These are phyloP conservation scores for Volucella zonaria DNA, from an alignment of 2,888 invertebrate genomes.

Conservation along the genomic window DNA sequence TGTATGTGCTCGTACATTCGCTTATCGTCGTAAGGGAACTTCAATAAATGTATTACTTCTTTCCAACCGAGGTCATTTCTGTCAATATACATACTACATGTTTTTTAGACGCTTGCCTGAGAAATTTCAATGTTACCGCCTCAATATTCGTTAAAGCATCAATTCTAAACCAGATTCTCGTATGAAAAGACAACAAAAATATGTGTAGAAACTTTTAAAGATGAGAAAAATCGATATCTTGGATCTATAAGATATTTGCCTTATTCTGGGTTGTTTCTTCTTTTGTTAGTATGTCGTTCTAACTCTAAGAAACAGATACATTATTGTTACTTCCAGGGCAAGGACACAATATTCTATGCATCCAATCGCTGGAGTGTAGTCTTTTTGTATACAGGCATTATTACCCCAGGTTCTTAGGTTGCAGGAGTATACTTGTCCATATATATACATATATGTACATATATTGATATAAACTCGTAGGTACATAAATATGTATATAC, in stretches of 20 bases:
- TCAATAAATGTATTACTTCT: too few species aligned
- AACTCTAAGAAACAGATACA: not conserved
- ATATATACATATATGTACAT: too few species aligned
- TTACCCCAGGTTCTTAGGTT: conserved; percentile 5
- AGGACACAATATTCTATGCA: conserved; percentile 22
- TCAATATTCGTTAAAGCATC: conserved; percentile 12
- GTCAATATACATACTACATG: too few species aligned
- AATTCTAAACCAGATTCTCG: conserved; percentile 17
- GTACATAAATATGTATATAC: too few species aligned
- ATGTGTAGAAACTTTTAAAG: not conserved
- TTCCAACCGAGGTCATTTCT: too few species aligned
- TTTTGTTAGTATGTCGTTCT: conserved; percentile 7
- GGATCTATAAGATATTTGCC: conserved; percentile 14
- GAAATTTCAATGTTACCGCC: too few species aligned
- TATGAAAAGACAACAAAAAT: conserved; percentile 10
- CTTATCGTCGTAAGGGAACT: too few species aligned
- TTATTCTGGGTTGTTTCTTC: not conserved
- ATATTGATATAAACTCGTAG: not conserved
- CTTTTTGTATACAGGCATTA: not conserved
- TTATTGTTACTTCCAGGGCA: conserved; percentile 9
- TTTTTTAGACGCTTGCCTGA: too few species aligned
- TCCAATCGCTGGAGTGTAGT: not conserved
- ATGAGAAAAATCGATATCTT: conserved; percentile 34
- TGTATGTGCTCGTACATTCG: too few species aligned
- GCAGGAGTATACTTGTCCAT: too few species aligned